phyloP scores from a whole-genome alignment of 2,797 vertebrate genomes.

The Sebastes flavidus region DNA sequence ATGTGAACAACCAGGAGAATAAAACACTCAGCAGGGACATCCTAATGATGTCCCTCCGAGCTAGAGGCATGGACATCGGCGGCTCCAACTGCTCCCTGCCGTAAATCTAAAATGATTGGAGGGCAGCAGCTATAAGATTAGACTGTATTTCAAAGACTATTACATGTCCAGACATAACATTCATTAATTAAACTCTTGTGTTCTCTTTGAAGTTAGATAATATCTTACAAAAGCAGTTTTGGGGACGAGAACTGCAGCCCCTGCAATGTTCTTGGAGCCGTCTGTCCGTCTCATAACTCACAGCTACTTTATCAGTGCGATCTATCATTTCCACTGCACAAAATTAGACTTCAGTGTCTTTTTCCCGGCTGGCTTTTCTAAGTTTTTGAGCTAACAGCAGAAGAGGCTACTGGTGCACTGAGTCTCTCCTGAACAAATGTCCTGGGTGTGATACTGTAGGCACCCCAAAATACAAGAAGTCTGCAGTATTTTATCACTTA shows the following conservation, averaged over 20 bases:
- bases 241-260: conserved; percentile 61
- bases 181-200: conserved; percentile 72
- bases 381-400: neutral
- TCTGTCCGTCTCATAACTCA: conserved; percentile 61
- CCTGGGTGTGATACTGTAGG: neutral
- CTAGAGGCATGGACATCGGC: conserved; percentile 18
- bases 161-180: conserved; percentile 68
- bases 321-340: conserved; percentile 53
- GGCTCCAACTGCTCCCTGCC: conserved; percentile 48
- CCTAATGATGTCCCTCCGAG: conserved; percentile 37
- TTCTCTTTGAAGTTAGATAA: conserved; percentile 62
- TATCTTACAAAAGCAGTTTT: conserved; percentile 68
- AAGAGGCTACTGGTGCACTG: neutral
- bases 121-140: conserved; percentile 61
- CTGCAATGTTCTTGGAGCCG: conserved; percentile 64
- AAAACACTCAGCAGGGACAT: conserved; percentile 6
- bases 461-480: neutral
- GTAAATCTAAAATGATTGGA: conserved; percentile 74
- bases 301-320: conserved; percentile 35
- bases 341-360: conserved; percentile 38
- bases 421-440: neutral
- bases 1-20: neutral
- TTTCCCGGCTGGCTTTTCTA: conserved; percentile 14
- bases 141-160: conserved; percentile 70
- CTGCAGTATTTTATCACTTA: neutral